These are phyloP conservation scores for Microhierax caerulescens DNA, from an alignment of 2,797 vertebrate genomes.

Conservation along the genomic window DNA sequence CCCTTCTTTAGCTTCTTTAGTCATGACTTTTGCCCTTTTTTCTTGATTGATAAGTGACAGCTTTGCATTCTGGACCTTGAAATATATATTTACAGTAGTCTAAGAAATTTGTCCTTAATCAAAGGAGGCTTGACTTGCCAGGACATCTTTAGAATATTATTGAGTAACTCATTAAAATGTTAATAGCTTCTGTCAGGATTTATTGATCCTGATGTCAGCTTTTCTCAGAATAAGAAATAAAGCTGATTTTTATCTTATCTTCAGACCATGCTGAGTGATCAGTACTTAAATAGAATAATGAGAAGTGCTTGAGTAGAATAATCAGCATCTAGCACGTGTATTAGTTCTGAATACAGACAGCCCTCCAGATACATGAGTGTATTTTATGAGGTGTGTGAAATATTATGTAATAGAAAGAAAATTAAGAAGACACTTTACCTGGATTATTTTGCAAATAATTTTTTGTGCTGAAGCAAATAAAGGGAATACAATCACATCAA, in stretches of 20 bases:
- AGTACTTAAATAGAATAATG: constrained; percentile 59
- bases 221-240: constrained; percentile 70
- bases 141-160: constrained; percentile 70
- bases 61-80: constrained; percentile 17
- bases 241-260: constrained; percentile 68
- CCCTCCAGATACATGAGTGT: not conserved
- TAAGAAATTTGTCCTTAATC: constrained; percentile 66
- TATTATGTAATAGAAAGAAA: not conserved
- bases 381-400: not conserved
- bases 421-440: not conserved
- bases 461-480: not conserved
- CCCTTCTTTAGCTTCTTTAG: constrained; percentile 55
- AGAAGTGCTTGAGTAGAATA: constrained; percentile 38
- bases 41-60: constrained; percentile 64
- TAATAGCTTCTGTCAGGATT: constrained; percentile 77
- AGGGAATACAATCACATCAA: not conserved
- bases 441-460: not conserved
- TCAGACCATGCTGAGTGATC: constrained; percentile 31
- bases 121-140: constrained; percentile 70
- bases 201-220: constrained; percentile 80
- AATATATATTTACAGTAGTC: constrained; percentile 74
- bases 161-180: constrained; percentile 77
- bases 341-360: not conserved
- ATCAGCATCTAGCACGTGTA: not conserved
- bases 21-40: constrained; percentile 58